phyloP scores from a whole-genome alignment of 1,140 invertebrate genomes.

The Drosophila aff. region DNA sequence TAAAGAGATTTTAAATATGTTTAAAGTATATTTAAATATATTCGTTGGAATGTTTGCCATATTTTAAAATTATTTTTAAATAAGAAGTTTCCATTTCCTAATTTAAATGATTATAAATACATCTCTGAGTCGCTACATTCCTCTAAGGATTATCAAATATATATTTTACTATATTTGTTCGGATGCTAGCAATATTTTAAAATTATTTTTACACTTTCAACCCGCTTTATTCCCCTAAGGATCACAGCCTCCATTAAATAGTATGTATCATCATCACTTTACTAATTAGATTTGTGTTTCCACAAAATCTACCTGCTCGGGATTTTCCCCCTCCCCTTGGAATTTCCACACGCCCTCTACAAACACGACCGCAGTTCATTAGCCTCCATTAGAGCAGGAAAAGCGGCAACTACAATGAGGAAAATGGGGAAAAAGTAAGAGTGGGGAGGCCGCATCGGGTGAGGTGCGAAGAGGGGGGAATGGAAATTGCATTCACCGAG shows the following conservation, averaged over 20 bases:
- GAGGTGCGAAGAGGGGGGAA: constrained; percentile 4
- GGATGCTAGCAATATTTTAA: neutral
- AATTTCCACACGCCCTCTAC: neutral
- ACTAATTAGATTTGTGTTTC: constrained; percentile 43
- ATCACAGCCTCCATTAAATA: neutral
- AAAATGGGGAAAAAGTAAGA: constrained; percentile 14
- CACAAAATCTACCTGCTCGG: constrained; percentile 51
- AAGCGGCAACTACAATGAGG: constrained; percentile 68
- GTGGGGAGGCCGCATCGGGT: neutral
- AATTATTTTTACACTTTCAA: neutral
- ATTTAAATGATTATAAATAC: neutral
- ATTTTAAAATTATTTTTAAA: neutral
- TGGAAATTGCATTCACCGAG: constrained; percentile 37
- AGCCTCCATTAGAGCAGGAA: constrained; percentile 64
- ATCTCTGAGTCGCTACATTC: neutral
- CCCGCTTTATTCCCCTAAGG: neutral
- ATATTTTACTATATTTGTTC: neutral
- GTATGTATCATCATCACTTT: constrained; percentile 26
- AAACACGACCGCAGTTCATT: constrained; percentile 56
- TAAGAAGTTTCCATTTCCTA: too few relatives aligned
- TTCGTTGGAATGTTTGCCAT: neutral
- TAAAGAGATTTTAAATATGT: neutral
- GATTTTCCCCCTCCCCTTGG: neutral
- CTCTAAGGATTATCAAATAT: neutral
- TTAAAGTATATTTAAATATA: neutral